Base-by-base conservation (phyloP, 2,113 vertebrate genomes). In the Lynx canadensis region DNA sequence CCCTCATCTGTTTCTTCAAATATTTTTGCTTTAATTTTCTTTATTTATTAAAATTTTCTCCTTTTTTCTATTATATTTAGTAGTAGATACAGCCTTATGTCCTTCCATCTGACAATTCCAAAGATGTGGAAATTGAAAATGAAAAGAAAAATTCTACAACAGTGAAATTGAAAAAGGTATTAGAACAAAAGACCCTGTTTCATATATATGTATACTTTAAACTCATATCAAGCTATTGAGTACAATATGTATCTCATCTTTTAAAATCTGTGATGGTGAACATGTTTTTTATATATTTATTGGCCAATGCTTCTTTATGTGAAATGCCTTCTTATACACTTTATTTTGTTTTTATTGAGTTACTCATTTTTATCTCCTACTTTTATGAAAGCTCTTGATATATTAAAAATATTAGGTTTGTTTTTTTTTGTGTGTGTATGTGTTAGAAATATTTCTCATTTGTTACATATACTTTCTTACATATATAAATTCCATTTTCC, bases 401-500 rank as follows among this genome's bases (percentile, higher is more conserved):
- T 41, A 41, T 48, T 78, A 66, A 48, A 92, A 92, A 25, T 3
- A 14, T n/a, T 21, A 41, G 50, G 9, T 7, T 12, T 7, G 57
- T 23, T 92, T 78, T 95, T 94, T 89, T 71, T 12, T 92, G 21
- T 65, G 45, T 45, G 45, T 23, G n/a, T 96, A 33, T 29, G 5
- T 94, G 13, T 84, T 94, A 95, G 11, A 76, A 89, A 65, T 91
- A 55, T 38, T 91, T 85, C 19, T 95, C 38, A 83, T 79, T 88
- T 78, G 11, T 84, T 63, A 76, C 45, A 85, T 85, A 60, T 36
- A 71, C 12, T 31, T 69, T 60, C 21, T 23, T 60, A 60, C 5
- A 60, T 25, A 60, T 23, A 60, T 91, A 63, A 31, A 69, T 48
- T 38, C 3, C 14, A 93, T 73, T 91, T 91, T 41, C 4, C 4